Evolutionary conservation across 2,113 vertebrate species (phyloP).

Genomic region (Phocoena phocoena): DNA sequence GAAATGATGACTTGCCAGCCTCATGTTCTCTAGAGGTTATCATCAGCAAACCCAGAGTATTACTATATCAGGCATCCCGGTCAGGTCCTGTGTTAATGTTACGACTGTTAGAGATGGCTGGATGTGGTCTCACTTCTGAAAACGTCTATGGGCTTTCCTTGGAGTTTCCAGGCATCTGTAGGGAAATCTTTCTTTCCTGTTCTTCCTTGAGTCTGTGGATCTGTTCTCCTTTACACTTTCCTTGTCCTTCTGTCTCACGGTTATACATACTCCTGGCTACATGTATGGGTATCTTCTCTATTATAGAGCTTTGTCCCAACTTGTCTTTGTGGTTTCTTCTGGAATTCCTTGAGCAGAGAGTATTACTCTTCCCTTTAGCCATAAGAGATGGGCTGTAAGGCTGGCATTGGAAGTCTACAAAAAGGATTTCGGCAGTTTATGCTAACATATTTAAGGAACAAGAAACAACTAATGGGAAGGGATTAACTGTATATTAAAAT

Average conservation of each 20-base stretch:
- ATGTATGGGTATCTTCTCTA: background rate
- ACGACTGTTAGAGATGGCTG: background rate
- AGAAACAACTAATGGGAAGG: background rate
- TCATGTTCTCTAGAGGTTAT: background rate
- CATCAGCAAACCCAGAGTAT: background rate
- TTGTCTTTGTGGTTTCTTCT: background rate
- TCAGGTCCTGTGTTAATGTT: background rate
- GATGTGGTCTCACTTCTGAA: background rate
- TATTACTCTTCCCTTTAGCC: background rate
- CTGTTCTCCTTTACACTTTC: background rate
- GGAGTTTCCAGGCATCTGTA: background rate
- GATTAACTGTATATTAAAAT: background rate
- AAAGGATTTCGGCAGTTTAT: background rate
- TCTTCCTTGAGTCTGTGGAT: background rate
- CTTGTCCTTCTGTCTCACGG: background rate
- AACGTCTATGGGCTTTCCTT: background rate
- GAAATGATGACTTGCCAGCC: background rate
- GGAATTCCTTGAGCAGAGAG: background rate
- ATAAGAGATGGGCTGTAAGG: background rate
- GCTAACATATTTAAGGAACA: constrained; percentile 5
- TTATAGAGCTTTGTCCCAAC: background rate
- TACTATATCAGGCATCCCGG: background rate
- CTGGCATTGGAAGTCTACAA: background rate
- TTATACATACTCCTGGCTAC: background rate
- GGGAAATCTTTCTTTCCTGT: background rate